Evolutionary conservation across 2,113 vertebrate species (phyloP).

Genomic region (Lathamus discolor): DNA sequence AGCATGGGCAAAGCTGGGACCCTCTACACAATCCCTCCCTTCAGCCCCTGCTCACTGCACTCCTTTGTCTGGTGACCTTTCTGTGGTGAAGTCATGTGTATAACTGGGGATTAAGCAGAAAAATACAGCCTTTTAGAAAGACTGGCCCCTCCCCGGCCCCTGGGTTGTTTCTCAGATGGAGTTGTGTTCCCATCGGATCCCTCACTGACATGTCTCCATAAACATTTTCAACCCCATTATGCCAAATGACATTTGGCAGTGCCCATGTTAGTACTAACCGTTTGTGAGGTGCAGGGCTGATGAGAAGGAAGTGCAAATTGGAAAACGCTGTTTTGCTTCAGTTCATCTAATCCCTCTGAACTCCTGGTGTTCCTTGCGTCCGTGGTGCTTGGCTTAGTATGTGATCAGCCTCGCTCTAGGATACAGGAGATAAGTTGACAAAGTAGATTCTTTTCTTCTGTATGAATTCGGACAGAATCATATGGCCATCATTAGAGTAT

Average conservation of each 20-base stretch:
- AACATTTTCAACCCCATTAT: not conserved
- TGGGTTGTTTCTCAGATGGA: not conserved
- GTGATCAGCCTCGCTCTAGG: not conserved
- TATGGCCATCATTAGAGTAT: not conserved
- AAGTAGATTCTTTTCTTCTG: not conserved
- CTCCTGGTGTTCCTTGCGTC: not conserved
- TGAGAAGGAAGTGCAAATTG: not conserved
- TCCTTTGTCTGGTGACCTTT: constrained; percentile 42
- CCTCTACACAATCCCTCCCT: not conserved
- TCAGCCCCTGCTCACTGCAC: not conserved
- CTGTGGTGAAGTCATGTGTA: not conserved
- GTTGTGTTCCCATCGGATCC: not conserved
- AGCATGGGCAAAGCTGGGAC: not conserved
- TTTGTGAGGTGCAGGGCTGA: not conserved
- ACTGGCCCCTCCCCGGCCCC: not conserved
- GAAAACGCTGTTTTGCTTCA: not conserved
- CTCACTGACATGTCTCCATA: not conserved
- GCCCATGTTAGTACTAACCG: rapidly evolving
- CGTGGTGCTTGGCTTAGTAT: not conserved
- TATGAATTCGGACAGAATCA: not conserved
- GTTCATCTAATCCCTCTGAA: not conserved
- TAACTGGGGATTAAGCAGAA: constrained; percentile 27
- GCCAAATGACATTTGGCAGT: not conserved
- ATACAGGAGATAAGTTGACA: not conserved
- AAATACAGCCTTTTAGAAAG: constrained; percentile 3